Conservation (phyloP, 2,113 vertebrate genomes). For the Dendropsophus ebraccatus region DNA sequence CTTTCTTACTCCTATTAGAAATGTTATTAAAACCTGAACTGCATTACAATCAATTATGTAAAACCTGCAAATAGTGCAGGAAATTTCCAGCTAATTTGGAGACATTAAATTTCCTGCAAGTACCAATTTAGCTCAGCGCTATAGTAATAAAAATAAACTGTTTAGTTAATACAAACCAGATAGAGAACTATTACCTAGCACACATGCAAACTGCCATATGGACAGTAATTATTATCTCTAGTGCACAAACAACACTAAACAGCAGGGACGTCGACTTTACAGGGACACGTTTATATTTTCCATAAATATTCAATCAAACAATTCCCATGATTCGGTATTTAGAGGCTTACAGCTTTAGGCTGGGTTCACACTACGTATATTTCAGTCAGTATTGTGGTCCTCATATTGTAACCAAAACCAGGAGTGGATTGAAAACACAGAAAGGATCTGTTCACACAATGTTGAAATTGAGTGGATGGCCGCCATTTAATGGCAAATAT, state of each 20-base stretch:
- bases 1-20: slow-evolving; percentile 9
- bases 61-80: slow-evolving; percentile 53
- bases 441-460: too few relatives aligned
- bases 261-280: slow-evolving; percentile 30
- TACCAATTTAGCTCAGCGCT: slow-evolving; percentile 48
- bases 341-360: neutral
- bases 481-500: too few relatives aligned
- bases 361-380: too few relatives aligned
- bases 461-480: too few relatives aligned
- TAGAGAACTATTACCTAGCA: slow-evolving; percentile 43
- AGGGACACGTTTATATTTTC: slow-evolving; percentile 19
- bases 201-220: slow-evolving; percentile 46
- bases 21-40: slow-evolving; percentile 17
- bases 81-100: slow-evolving; percentile 51
- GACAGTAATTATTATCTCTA: slow-evolving; percentile 36
- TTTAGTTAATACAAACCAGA: slow-evolving; percentile 51
- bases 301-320: slow-evolving; percentile 16
- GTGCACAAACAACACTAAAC: slow-evolving; percentile 26
- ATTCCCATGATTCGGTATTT: neutral
- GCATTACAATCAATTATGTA: slow-evolving; percentile 21
- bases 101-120: slow-evolving; percentile 49
- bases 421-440: too few relatives aligned
- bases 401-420: too few relatives aligned
- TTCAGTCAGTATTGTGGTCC: too few relatives aligned
- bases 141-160: slow-evolving; percentile 54